Evolutionary conservation across 2,888 invertebrate genomes (phyloP).

Genomic region (Ernsta delagoae): DNA sequence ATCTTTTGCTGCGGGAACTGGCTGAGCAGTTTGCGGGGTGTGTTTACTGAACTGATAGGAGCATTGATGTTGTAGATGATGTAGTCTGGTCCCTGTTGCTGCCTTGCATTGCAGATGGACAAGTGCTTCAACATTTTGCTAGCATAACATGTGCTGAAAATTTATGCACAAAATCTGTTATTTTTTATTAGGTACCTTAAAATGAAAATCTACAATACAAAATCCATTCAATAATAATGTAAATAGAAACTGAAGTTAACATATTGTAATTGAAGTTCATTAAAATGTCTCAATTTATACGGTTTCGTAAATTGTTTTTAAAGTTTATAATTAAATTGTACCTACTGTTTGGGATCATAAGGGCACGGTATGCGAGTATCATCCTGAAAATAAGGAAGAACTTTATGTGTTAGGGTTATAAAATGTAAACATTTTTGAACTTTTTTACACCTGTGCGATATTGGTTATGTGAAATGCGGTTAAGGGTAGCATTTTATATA

Average conservation of each 20-base stretch:
- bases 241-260: no score
- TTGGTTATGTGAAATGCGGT: no score
- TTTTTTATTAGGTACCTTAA: background rate
- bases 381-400: slow-evolving; percentile 54
- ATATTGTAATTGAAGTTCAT: no score
- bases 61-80: slow-evolving; percentile 81
- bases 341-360: slow-evolving; percentile 89
- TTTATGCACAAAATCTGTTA: background rate
- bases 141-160: slow-evolving; percentile 86
- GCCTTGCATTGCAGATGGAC: slow-evolving; percentile 89
- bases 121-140: slow-evolving; percentile 89
- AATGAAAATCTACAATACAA: no score
- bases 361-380: slow-evolving; percentile 88
- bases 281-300: no score
- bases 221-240: no score
- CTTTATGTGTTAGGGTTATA: no score
- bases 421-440: no score
- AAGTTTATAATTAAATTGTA: no score
- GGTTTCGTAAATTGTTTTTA: no score
- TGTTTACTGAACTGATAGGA: slow-evolving; percentile 49
- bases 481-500: no score
- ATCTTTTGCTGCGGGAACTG: slow-evolving; percentile 59
- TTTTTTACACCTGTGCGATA: no score
- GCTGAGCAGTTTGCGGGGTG: slow-evolving; percentile 56
- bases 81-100: slow-evolving; percentile 77